A percentile compares a stretch with the other conserved stretches of the same genome.
phyloP scores from a whole-genome alignment of 2,888 invertebrate species.

The Catocala sponsa region DNA sequence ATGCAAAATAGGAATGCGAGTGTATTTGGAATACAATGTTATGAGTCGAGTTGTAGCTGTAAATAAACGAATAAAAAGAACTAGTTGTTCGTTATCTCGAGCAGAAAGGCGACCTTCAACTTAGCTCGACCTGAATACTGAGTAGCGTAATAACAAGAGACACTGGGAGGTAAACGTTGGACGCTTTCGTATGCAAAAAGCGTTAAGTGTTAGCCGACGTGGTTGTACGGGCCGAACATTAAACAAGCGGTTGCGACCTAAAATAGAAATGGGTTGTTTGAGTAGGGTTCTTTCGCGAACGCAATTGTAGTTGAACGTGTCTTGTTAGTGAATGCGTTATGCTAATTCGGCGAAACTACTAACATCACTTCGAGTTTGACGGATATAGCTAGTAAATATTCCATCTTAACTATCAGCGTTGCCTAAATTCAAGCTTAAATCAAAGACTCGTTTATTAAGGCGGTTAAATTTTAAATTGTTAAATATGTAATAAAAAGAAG shows the following conservation, averaged over 20 bases:
- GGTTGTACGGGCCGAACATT: constrained; percentile 86
- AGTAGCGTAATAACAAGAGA: constrained; percentile 82
- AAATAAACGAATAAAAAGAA: constrained; percentile 65
- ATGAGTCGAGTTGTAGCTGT: constrained; percentile 42
- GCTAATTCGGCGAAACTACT: constrained; percentile 74
- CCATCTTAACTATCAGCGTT: not conserved
- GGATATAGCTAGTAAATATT: constrained; percentile 11
- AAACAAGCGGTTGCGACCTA: constrained; percentile 85
- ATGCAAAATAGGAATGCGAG: constrained; percentile 34
- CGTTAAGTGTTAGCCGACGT: constrained; percentile 87
- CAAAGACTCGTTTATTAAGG: not conserved
- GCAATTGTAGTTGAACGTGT: constrained; percentile 87
- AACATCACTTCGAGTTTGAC: constrained; percentile 49
- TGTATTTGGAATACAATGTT: constrained; percentile 43
- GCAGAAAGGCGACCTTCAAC: constrained; percentile 83
- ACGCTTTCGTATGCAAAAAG: constrained; percentile 87
- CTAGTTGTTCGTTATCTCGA: constrained; percentile 78
- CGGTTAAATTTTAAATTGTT: constrained; percentile 25
- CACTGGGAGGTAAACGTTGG: constrained; percentile 78
- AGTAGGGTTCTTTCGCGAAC: constrained; percentile 87
- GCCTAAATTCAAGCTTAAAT: not conserved
- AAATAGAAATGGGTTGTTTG: constrained; percentile 88
- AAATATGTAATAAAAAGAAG: constrained; percentile 24
- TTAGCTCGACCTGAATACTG: constrained; percentile 78
- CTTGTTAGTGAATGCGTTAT: constrained; percentile 86